These are phyloP conservation scores for Cataglyphis altisquamis DNA, from an alignment of 2,888 invertebrate genomes.

Conservation along the genomic window DNA sequence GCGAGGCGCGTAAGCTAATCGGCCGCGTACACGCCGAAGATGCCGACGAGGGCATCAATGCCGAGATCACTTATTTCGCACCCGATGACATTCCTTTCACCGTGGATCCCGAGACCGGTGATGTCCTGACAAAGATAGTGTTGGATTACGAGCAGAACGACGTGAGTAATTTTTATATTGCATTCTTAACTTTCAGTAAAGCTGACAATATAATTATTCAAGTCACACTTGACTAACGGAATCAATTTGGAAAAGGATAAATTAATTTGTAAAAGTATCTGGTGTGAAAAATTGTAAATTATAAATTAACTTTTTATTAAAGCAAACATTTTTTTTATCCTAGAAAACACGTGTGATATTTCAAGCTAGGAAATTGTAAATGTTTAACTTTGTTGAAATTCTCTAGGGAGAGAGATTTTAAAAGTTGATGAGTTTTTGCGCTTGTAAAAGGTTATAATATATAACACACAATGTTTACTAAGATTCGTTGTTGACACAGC, in stretches of 20 bases:
- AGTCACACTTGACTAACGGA: not conserved
- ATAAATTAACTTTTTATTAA: not conserved
- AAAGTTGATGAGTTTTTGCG: not conserved
- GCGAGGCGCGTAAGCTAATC: slow-evolving; percentile 87
- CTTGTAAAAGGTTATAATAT: not conserved
- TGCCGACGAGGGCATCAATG: slow-evolving; percentile 94
- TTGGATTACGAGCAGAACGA: slow-evolving; percentile 94
- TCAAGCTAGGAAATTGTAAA: not conserved
- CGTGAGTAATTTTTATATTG: slow-evolving; percentile 86
- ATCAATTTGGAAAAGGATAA: not conserved
- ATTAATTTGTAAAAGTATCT: not conserved
- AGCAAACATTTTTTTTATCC: not conserved
- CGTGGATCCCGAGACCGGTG: slow-evolving; percentile 93
- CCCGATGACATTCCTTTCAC: slow-evolving; percentile 93
- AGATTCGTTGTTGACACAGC: not conserved
- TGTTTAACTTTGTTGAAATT: not conserved
- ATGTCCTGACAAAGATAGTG: slow-evolving; percentile 91
- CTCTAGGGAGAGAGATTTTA: not conserved
- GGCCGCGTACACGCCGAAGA: slow-evolving; percentile 95
- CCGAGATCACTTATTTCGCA: slow-evolving; percentile 92
- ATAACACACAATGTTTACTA: not conserved
- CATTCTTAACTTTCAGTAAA: not conserved
- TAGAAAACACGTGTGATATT: not conserved
- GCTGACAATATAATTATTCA: not conserved
- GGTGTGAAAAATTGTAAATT: no score